Percentiles rank a stretch among this genome's conserved stretches.
These are phyloP conservation scores for Steromphala cineraria DNA, from an alignment of 2,888 invertebrate species.

Conservation along the genomic window DNA sequence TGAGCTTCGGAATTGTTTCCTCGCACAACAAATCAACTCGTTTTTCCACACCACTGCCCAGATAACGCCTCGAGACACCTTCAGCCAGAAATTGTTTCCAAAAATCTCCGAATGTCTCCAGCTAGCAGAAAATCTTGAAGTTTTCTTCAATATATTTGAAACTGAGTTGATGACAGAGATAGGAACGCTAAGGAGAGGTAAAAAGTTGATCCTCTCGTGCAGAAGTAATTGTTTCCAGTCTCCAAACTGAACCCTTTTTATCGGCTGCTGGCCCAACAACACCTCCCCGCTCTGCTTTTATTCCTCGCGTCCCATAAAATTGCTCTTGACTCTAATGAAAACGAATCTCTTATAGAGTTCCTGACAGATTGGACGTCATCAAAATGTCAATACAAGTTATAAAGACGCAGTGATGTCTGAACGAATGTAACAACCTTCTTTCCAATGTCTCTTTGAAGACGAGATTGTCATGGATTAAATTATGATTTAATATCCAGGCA, in stretches of 20 bases:
- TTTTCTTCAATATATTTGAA: neutral
- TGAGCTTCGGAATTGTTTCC: neutral
- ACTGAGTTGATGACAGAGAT: neutral
- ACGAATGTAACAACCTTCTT: neutral
- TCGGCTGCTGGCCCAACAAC: neutral
- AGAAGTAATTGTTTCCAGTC: neutral
- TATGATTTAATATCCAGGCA: too few relatives aligned
- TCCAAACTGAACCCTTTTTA: neutral
- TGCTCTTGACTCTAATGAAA: neutral
- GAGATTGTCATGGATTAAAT: too few relatives aligned
- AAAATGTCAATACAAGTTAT: neutral
- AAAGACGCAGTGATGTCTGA: neutral
- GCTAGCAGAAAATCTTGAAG: neutral
- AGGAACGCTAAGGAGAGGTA: neutral
- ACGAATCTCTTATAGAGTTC: neutral
- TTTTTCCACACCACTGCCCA: neutral
- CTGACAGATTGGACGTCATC: neutral
- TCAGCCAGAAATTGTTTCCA: neutral
- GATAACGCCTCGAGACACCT: neutral
- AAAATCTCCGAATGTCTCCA: neutral
- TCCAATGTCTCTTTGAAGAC: too few relatives aligned
- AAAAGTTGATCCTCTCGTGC: neutral
- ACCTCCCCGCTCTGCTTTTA: neutral
- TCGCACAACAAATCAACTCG: constrained; percentile 1
- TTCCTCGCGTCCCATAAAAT: neutral